A percentile compares a stretch with the other conserved stretches of the same genome.
Evolutionary conservation across 2,113 vertebrate genomes (phyloP).

Genomic region (Pachycephala philippinensis): DNA sequence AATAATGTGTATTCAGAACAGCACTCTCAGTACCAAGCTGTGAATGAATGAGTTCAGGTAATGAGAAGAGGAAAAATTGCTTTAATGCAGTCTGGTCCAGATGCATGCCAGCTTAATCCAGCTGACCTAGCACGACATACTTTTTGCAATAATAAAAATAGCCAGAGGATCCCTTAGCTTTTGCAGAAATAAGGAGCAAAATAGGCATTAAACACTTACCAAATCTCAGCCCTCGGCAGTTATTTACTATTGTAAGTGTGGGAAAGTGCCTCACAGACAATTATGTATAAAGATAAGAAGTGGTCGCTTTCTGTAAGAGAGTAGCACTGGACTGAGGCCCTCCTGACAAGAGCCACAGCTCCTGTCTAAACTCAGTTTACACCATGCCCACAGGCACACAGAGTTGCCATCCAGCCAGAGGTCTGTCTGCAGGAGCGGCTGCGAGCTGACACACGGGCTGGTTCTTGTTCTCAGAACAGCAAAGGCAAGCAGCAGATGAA

Average conservation of each 20-base stretch:
- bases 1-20: slow-evolving; percentile 16
- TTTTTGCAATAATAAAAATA: not conserved
- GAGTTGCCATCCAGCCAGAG: not conserved
- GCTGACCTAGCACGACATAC: slow-evolving; percentile 3
- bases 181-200: not conserved
- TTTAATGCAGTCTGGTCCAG: not conserved
- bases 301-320: accelerated
- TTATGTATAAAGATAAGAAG: not conserved
- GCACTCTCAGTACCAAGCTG: not conserved
- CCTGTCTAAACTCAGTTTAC: not conserved
- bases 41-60: slow-evolving; percentile 41
- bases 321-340: not conserved
- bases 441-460: not conserved
- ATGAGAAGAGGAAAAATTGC: slow-evolving; percentile 10
- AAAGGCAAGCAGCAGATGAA: not conserved
- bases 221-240: not conserved
- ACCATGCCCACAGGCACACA: accelerated
- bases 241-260: not conserved
- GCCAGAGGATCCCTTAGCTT: not conserved
- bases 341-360: not conserved
- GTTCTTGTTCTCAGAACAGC: not conserved
- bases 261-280: not conserved
- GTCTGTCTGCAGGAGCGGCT: not conserved
- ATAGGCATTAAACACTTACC: not conserved
- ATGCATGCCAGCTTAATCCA: slow-evolving; percentile 16